Percentiles rank a stretch among this genome's conserved stretches.
phyloP scores from a whole-genome alignment of 2,113 vertebrate genomes.

The Triplophysa tibetana region DNA sequence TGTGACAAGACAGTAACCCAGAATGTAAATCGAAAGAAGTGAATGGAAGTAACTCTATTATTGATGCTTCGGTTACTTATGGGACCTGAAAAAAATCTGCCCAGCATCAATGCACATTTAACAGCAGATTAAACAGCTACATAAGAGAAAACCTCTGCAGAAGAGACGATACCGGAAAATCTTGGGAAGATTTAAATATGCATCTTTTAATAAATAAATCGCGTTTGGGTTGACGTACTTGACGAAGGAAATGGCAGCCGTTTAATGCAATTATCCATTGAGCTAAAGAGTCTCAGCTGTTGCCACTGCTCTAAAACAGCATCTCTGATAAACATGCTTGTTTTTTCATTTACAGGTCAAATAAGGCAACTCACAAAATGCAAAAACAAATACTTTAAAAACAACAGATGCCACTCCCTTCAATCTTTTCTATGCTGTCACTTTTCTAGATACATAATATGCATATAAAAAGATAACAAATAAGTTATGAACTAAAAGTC shows the following conservation, averaged over 20 bases:
- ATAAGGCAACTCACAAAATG: not conserved
- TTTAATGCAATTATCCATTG: slow-evolving; percentile 9
- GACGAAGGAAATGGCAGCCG: not conserved
- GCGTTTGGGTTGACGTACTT: not conserved
- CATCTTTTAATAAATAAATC: not conserved
- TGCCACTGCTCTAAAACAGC: not conserved
- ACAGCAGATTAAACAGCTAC: not conserved
- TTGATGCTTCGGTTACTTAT: no score
- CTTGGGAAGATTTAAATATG: not conserved
- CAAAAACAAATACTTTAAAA: not conserved
- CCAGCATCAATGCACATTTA: no score
- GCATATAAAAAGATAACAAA: no score
- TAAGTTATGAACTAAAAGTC: not conserved
- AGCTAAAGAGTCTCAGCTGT: not conserved
- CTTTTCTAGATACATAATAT: no score
- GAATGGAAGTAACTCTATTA: no score
- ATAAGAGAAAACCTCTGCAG: not conserved
- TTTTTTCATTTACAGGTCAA: slow-evolving; percentile 6
- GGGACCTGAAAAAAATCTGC: no score
- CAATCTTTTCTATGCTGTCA: no score
- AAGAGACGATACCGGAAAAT: not conserved
- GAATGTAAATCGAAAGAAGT: no score
- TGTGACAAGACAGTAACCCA: no score
- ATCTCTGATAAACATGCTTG: not conserved
- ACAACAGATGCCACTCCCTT: no score